Percentiles rank a stretch among this genome's conserved stretches.
phyloP scores from a whole-genome alignment of 2,113 vertebrate species.

The Phalacrocorax brasilianus region DNA sequence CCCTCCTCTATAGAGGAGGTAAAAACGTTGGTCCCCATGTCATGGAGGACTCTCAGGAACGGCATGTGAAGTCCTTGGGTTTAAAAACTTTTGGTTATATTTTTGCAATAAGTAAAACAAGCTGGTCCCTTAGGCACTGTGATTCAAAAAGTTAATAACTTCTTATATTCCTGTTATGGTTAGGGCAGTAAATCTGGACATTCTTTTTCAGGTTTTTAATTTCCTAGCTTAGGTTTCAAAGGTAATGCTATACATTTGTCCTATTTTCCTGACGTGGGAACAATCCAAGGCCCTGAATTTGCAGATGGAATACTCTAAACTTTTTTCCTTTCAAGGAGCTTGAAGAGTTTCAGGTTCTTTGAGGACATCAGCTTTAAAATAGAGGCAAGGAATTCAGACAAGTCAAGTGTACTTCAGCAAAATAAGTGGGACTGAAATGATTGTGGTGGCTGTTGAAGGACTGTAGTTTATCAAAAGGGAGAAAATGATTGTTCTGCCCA shows the following conservation, averaged over 20 bases:
- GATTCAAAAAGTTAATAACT: not conserved
- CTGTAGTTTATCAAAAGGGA: not conserved
- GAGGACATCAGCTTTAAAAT: not conserved
- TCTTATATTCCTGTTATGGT: not conserved
- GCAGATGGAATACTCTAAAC: not conserved
- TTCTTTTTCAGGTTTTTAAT: not conserved
- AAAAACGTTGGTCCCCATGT: not conserved
- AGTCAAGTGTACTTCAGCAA: not conserved
- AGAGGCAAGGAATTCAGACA: not conserved
- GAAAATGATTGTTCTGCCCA: not conserved
- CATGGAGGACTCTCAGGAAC: not conserved
- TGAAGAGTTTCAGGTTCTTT: not conserved
- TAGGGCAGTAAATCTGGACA: not conserved
- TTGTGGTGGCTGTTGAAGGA: not conserved
- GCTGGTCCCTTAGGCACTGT: not conserved
- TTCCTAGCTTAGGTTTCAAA: not conserved
- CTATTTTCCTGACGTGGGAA: not conserved
- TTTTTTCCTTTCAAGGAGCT: not conserved
- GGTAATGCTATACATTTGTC: not conserved
- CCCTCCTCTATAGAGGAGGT: not conserved
- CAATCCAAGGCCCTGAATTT: not conserved
- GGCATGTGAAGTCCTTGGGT: not conserved
- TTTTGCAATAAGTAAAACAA: not conserved
- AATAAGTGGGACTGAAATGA: not conserved
- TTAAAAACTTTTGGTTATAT: not conserved